Base-by-base conservation (phyloP, 2,888 invertebrate species). In the Drosophila subsilvestris region DNA sequence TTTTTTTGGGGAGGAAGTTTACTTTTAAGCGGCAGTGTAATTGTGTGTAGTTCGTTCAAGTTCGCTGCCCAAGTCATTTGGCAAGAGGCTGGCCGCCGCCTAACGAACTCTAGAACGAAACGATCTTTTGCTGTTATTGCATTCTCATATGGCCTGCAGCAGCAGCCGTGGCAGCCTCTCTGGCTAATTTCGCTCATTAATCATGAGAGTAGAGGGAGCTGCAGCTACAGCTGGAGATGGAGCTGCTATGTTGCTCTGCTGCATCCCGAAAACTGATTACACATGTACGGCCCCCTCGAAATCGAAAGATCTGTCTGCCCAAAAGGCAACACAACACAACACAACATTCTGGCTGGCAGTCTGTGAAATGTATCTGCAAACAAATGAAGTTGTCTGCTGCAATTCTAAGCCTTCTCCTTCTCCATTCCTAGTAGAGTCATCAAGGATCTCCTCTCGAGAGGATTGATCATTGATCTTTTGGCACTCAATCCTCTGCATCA, bases 381-480 rank as follows among this genome's bases (percentile, higher is more conserved):
- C 80, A 90, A 90, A 90, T 90, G 86, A 90, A 90, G 89, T 87
- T 90, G 90, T 89, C 89, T 88, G 80, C 29, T 32, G 50, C 51
- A 50, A 67, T 18, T 57, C 66, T 56, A 55, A 71, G 71, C 25
- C 66, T 48, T n/a, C n/a, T n/a, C n/a, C 20, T 22, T 20, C 27
- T 25, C 29, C 22, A 50, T 43, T 14, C 47, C 83, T 87, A 84
- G 88, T 86, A 74, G 72, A 88, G 88, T 86, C 86, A 86, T 83
- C 86, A 86, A 80, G 86, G 67, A 53, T 45, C 61, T 54, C 60
- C 72, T 65, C 17, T 65, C 17, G 47, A 67, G 63, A 77, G 84
- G 86, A 77, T 86, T 81, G 81, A 86, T 84, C 88, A 89, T 90
- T 90, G 89, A 90, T 90, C 90, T 90, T 88, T 89, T 90, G 87